Base-by-base conservation (phyloP, 2,888 invertebrate species). In the Strigamia crassipes region DNA sequence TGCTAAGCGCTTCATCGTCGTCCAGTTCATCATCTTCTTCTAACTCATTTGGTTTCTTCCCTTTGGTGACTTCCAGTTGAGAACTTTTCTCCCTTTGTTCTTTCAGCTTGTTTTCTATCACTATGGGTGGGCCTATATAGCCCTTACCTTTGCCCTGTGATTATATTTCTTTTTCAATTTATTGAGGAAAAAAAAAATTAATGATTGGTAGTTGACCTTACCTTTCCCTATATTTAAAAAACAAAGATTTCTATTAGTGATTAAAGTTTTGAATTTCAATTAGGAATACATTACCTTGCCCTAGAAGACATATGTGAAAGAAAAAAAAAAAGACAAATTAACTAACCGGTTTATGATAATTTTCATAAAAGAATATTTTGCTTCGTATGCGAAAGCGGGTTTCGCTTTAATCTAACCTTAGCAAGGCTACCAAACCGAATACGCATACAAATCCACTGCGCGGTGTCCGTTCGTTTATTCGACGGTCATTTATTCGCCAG, bases 1-100 rank as follows among this genome's bases (percentile, higher is more conserved):
- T 12, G 18, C 61, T 78, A 21, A 18, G n/a, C 2, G 18, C 79
- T 18, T 46, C 79, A 9, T 80, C 56, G 15, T 78, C 66, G 81
- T 83, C 80, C 73, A 80, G 18, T 79, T 83, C 34, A 46, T 83
- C 82, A 79, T 81, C 56, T 80, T 80, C 80, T 0, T 80, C 80
- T 27, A 34, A 1, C 4, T 80, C 80, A 10, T 23, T 78, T 78
- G 31, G 9, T 78, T 78, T 78, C 38, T 31, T 78, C 4, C 1
- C 23, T 78, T 78, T 78, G 34, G 31, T 31, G 21, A 13, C 27
- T 27, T 61, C 18, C 10, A 61, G 21, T 21, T 61, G 61, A 23
- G 61, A 61, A 23, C 5, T 61, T 10, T 23, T 18, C 12, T 61
- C 61, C 10, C 21, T 23, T 61, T 61, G 61, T 61, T 61, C 61